Evolutionary conservation across 2,113 vertebrate species (phyloP), one percentile per base, ranked within the genome.

Genomic region (Chaenogobius annularis): DNA sequence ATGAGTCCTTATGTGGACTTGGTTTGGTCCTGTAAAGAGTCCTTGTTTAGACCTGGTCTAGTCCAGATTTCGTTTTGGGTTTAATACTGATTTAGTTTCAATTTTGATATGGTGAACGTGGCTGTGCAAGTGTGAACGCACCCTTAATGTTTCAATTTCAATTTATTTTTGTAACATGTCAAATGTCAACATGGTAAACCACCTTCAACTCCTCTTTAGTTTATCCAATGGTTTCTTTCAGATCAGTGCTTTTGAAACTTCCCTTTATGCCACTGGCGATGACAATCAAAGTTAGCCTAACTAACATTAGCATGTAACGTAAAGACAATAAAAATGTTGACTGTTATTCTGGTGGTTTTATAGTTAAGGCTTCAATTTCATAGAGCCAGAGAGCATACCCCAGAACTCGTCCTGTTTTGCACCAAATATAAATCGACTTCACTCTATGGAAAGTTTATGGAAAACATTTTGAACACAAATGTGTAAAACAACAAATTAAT

Each of bases 101-200:
- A 40, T 40, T 40, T 7, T 40, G 5, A 40, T 40, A 5, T 40
- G 37, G 37, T 40, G 37, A 40, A 40, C 2, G 37, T 40, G 37
- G 8, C 5, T 40, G 37, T 7, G 5, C 37, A 9, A 40, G 37
- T 40, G 37, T 40, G 37, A 40, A 40, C 35, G 6, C 35, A 35
- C 35, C 3, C 6, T 35, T 35, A 35, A 35, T 35, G 35, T 35
- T n/a, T n/a, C n/a, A n/a, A n/a, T n/a, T n/a, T n/a, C n/a, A n/a
- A n/a, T n/a, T n/a, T n/a, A n/a, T n/a, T n/a, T n/a, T n/a, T n/a
- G n/a, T n/a, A n/a, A 4, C 9, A 40, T 40, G 37, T 40, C 9
- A 5, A 84, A 78, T 82, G 68, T 89, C 68, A 84, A 75, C 75
- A 67, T 0, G 5, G 35, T 66, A 58, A 55, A 70, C 71, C 71